These are phyloP conservation scores for Yponomeuta evonymella DNA, from an alignment of 2,888 invertebrate genomes.

Conservation along the genomic window DNA sequence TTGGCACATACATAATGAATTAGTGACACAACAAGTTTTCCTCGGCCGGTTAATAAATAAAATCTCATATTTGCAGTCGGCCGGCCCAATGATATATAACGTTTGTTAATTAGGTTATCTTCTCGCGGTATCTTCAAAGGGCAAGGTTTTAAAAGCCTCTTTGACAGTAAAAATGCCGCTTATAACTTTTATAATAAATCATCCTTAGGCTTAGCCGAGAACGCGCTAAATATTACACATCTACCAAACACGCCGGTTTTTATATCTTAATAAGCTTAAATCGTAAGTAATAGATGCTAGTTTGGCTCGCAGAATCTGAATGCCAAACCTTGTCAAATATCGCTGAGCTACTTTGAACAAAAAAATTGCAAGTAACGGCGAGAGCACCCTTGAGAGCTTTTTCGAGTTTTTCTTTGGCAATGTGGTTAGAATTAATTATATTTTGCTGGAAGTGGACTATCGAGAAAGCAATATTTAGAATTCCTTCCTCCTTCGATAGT, in stretches of 20 bases:
- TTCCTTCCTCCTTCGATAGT: not conserved
- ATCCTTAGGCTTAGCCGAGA: constrained; percentile 62
- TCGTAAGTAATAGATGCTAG: not conserved
- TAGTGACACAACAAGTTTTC: constrained; percentile 30
- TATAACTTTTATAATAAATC: constrained; percentile 71
- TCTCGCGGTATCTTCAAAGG: constrained; percentile 68
- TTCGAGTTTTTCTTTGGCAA: constrained; percentile 49
- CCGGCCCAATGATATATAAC: constrained; percentile 61
- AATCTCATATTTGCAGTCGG: constrained; percentile 58
- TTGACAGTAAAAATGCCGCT: constrained; percentile 71
- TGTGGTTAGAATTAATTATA: constrained; percentile 65
- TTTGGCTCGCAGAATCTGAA: not conserved
- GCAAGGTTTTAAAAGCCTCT: constrained; percentile 57
- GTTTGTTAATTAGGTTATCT: constrained; percentile 76
- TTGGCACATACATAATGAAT: constrained; percentile 33
- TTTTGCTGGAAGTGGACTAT: constrained; percentile 15
- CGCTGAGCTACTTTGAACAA: constrained; percentile 33
- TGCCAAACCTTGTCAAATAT: constrained; percentile 20
- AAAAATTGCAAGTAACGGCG: constrained; percentile 74
- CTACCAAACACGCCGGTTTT: not conserved
- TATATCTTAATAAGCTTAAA: not conserved
- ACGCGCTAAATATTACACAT: constrained; percentile 59
- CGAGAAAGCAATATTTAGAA: not conserved
- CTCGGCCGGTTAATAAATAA: constrained; percentile 51
- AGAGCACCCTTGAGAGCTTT: constrained; percentile 67